Percentiles rank a stretch among this genome's conserved stretches.
phyloP scores from a whole-genome alignment of 2,113 vertebrate genomes.

The Paraplagusia blochii region DNA sequence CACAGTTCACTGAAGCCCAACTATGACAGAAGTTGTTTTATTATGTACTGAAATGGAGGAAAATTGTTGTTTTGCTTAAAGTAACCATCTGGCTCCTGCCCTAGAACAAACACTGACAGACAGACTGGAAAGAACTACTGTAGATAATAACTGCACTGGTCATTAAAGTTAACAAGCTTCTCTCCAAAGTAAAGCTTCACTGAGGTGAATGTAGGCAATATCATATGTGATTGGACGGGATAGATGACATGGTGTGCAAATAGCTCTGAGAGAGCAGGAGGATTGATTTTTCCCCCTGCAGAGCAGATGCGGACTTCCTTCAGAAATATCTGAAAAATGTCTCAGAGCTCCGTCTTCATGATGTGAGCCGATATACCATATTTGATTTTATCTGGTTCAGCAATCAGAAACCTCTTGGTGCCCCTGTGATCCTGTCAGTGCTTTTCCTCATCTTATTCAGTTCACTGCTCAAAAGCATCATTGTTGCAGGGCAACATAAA shows the following conservation, averaged over 20 bases:
- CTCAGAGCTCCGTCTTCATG: conserved; percentile 16
- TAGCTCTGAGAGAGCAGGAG: conserved; percentile 27
- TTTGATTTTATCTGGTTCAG: conserved; percentile 20
- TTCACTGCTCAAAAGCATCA: neutral
- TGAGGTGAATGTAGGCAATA: conserved; percentile 24
- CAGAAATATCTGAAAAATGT: conserved; percentile 35
- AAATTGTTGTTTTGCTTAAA: conserved; percentile 50
- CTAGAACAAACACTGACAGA: conserved; percentile 31
- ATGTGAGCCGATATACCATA: conserved; percentile 12
- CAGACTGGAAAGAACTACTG: neutral
- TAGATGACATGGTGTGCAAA: conserved; percentile 35
- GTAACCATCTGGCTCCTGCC: conserved; percentile 26
- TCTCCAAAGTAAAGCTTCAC: neutral
- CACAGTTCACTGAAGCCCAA: conserved; percentile 39
- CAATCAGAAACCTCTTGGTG: conserved; percentile 13
- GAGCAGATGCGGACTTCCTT: conserved; percentile 25
- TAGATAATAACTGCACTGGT: conserved; percentile 4
- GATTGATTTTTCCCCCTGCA: conserved; percentile 44
- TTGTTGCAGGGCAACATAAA: conserved; percentile 25
- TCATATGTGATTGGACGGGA: conserved; percentile 25
- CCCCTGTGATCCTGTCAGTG: conserved; percentile 24
- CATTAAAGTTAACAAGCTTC: conserved; percentile 13
- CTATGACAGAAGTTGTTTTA: conserved; percentile 31
- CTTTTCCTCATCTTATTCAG: conserved; percentile 28
- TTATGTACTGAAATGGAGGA: conserved; percentile 40